Percentiles rank a stretch among this genome's conserved stretches.
Conservation (phyloP, 2,888 invertebrate genomes). For the Drosophila buzzatii region DNA sequence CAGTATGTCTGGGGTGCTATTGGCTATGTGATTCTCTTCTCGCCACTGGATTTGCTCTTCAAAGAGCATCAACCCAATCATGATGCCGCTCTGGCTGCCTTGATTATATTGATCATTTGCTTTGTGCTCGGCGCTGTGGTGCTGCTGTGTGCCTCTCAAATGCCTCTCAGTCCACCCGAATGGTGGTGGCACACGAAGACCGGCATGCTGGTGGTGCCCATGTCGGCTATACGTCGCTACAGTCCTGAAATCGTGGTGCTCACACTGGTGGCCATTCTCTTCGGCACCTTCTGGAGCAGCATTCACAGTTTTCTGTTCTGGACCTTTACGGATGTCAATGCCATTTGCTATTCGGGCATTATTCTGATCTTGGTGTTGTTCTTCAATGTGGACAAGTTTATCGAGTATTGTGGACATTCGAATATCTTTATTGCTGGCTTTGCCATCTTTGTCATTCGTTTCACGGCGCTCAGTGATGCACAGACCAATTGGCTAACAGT, state of each 20-base stretch:
- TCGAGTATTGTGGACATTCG: conserved; percentile 93
- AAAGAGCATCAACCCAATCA: conserved; percentile 80
- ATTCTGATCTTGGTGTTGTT: conserved; percentile 80
- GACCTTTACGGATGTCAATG: conserved; percentile 85
- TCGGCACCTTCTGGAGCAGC: conserved; percentile 92
- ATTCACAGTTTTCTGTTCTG: conserved; percentile 92
- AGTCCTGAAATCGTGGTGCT: conserved; percentile 91
- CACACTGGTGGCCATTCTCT: conserved; percentile 88
- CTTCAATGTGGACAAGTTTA: conserved; percentile 91
- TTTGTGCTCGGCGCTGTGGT: conserved; percentile 89
- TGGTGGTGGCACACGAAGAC: conserved; percentile 95
- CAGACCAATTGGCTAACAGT: conserved; percentile 88
- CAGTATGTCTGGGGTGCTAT: conserved; percentile 91
- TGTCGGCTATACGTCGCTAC: conserved; percentile 91
- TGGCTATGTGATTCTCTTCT: conserved; percentile 89
- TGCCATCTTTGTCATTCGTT: conserved; percentile 91
- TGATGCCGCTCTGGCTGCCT: conserved; percentile 64
- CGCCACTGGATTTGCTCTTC: conserved; percentile 86
- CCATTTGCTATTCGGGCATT: conserved; percentile 72
- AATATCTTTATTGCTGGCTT: conserved; percentile 94
- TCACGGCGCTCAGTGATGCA: conserved; percentile 87
- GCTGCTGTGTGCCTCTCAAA: conserved; percentile 86
- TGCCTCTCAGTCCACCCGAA: conserved; percentile 93
- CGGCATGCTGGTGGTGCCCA: conserved; percentile 91
- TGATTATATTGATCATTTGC: conserved; percentile 85